phyloP scores from a whole-genome alignment of 2,888 invertebrate genomes.

The Arge pagana region DNA sequence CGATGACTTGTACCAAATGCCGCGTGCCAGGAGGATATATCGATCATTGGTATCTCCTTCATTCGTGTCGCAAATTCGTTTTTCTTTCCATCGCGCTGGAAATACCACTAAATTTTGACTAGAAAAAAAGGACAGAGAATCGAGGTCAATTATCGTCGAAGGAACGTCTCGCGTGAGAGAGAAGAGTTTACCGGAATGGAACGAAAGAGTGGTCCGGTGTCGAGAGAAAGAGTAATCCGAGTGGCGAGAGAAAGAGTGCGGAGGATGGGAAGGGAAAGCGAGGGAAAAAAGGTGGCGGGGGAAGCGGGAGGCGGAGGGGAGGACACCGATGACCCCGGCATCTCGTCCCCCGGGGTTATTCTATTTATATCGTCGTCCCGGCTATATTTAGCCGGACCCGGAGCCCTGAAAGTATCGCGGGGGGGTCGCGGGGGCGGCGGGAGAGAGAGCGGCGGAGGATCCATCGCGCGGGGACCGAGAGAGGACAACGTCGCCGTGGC shows the following conservation, averaged over 20 bases:
- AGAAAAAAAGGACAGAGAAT: too few species aligned
- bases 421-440: slow-evolving; percentile 25
- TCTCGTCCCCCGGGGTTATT: slow-evolving; percentile 39
- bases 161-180: background rate
- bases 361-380: slow-evolving; percentile 47
- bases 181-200: slow-evolving; percentile 7
- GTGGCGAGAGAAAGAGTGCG: slow-evolving; percentile 20
- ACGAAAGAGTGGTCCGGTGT: slow-evolving; percentile 14
- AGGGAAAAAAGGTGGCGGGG: too few species aligned
- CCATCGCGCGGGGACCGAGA: slow-evolving; percentile 23
- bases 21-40: too few species aligned
- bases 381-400: slow-evolving; percentile 48
- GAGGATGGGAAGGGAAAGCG: slow-evolving; percentile 14
- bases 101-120: too few species aligned
- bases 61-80: too few species aligned
- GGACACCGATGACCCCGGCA: slow-evolving; percentile 29
- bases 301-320: too few species aligned
- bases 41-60: too few species aligned
- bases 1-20: too few species aligned
- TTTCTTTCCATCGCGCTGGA: too few species aligned
- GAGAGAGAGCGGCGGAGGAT: slow-evolving; percentile 30
- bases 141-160: slow-evolving; percentile 13
- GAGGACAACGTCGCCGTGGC: slow-evolving; percentile 20
- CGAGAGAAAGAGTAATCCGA: slow-evolving; percentile 16
- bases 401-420: slow-evolving; percentile 31